Percentiles rank a stretch among this genome's conserved stretches.
Evolutionary conservation across 2,113 vertebrate genomes (phyloP).

Genomic region (Egretta garzetta): DNA sequence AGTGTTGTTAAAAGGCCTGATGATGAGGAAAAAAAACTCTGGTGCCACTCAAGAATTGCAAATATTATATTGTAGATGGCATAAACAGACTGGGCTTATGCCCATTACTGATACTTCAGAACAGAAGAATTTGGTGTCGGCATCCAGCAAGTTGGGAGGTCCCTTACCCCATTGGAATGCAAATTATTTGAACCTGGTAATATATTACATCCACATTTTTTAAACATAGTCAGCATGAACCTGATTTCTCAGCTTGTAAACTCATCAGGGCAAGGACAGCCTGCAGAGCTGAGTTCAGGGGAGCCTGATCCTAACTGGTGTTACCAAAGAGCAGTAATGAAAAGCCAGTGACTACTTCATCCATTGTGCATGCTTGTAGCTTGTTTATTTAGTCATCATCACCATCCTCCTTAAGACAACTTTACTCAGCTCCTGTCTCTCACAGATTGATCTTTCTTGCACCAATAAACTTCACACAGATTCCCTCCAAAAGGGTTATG

Average conservation of each 20-base stretch:
- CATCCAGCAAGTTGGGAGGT: background rate
- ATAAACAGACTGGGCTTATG: background rate
- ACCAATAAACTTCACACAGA: background rate
- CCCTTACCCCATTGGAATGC: background rate
- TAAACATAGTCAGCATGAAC: conserved; percentile 27
- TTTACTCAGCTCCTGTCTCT: background rate
- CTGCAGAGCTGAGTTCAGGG: conserved; percentile 47
- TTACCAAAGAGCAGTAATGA: background rate
- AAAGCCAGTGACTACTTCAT: background rate
- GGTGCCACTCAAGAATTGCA: conserved; percentile 2
- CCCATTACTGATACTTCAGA: background rate
- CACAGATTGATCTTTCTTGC: background rate
- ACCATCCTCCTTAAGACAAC: background rate
- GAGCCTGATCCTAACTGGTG: conserved; percentile 6
- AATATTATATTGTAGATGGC: background rate
- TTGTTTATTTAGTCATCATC: background rate
- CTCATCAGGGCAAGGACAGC: conserved; percentile 15
- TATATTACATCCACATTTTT: conserved; percentile 30
- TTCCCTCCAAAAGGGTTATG: background rate
- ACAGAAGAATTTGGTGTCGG: background rate
- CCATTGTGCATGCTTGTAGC: background rate
- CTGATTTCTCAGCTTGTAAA: conserved; percentile 48
- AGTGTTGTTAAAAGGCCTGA: conserved; percentile 14
- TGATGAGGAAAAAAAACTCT: background rate
- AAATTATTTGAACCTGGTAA: conserved; percentile 37